A percentile compares a stretch with the other conserved stretches of the same genome.
Conservation (phyloP, 2,113 vertebrate species). For the Ia io region DNA sequence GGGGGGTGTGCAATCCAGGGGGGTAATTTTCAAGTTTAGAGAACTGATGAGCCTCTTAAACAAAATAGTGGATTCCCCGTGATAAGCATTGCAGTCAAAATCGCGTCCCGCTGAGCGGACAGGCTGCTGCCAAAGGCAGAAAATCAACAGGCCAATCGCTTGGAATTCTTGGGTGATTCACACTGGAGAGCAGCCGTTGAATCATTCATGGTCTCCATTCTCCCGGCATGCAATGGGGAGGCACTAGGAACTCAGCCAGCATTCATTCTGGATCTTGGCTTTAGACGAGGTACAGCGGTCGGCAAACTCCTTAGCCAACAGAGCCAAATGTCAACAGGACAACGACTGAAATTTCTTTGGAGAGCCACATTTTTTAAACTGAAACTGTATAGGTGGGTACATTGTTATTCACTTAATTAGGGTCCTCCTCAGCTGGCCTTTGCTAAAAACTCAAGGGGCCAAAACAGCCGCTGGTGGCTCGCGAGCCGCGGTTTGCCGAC, state of each 20-base stretch:
- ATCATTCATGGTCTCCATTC: slow-evolving; percentile 32
- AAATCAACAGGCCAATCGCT: neutral
- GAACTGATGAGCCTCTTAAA: neutral
- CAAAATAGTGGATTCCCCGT: neutral
- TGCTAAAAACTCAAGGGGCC: too few relatives aligned
- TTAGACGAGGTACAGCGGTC: neutral
- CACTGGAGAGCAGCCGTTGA: neutral
- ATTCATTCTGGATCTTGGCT: neutral
- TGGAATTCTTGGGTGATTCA: neutral
- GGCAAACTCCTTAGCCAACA: too few relatives aligned
- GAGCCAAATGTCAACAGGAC: too few relatives aligned
- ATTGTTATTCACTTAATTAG: too few relatives aligned
- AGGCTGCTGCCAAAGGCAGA: slow-evolving; percentile 11
- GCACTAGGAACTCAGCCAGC: neutral
- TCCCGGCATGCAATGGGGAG: neutral
- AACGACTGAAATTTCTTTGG: too few relatives aligned
- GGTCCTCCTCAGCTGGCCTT: too few relatives aligned
- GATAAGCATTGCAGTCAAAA: neutral
- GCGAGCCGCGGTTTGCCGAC: too few relatives aligned
- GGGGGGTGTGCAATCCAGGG: neutral
- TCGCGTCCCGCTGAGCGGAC: neutral
- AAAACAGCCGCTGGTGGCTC: too few relatives aligned
- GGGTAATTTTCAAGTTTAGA: neutral
- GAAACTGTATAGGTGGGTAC: too few relatives aligned
- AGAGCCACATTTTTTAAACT: too few relatives aligned